Evolutionary conservation across 2,797 vertebrate species (phyloP).

Genomic region (Acridotheres tristis): DNA sequence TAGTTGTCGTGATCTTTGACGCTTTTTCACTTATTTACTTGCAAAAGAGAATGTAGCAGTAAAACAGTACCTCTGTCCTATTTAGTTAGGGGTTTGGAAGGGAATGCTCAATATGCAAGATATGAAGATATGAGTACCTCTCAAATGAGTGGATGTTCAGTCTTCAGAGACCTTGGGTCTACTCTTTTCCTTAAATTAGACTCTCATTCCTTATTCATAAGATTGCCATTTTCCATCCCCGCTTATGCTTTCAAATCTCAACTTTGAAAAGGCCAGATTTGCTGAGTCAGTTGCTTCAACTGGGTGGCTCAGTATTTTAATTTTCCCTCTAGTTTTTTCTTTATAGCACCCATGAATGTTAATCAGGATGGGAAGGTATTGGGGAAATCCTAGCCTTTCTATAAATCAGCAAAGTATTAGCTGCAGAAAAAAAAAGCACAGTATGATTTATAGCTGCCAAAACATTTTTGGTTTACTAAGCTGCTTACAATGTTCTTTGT

Average conservation of each 20-base stretch:
- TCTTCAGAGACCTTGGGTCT: neutral
- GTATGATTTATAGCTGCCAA: slow-evolving; percentile 52
- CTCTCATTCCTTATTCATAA: slow-evolving; percentile 42
- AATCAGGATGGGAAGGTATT: neutral
- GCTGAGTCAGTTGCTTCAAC: slow-evolving; percentile 18
- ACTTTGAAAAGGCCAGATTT: neutral
- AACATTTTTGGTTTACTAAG: slow-evolving; percentile 63
- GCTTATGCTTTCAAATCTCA: neutral
- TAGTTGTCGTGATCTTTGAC: neutral
- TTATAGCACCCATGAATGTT: neutral
- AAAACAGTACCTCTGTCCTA: neutral
- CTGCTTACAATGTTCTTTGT: slow-evolving; percentile 70
- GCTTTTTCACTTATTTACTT: neutral
- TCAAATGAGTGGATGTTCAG: neutral
- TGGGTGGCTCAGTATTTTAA: neutral
- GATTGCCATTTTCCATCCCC: neutral
- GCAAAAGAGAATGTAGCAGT: neutral
- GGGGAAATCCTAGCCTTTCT: neutral
- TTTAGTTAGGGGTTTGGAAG: neutral
- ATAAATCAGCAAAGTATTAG: neutral
- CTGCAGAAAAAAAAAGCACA: neutral
- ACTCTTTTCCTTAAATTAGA: slow-evolving; percentile 17
- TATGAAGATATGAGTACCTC: neutral
- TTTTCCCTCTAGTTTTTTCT: neutral
- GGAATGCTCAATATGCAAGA: neutral